Evolutionary conservation across 2,113 vertebrate genomes (phyloP).

Genomic region (Tichodroma muraria): DNA sequence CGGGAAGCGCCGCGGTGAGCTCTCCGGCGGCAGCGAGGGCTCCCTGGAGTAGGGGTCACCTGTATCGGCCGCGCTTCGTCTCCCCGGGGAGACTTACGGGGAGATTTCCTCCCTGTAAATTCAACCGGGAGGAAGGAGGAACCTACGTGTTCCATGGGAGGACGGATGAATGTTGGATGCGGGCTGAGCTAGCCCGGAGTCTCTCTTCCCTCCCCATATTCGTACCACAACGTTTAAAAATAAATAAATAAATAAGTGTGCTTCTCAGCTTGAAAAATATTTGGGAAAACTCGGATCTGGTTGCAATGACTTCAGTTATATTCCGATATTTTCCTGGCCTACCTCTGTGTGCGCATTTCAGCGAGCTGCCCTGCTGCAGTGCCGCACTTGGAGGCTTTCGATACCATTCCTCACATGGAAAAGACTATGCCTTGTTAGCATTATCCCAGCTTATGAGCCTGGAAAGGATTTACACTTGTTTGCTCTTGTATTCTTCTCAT

Average conservation of each 20-base stretch:
- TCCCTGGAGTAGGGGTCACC: neutral
- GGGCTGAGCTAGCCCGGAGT: fast-evolving
- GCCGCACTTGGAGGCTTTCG: neutral
- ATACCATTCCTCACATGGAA: conserved; percentile 24
- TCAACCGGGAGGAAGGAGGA: neutral
- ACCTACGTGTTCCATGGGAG: neutral
- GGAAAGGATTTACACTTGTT: neutral
- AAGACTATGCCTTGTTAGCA: neutral
- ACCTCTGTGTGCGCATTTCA: neutral
- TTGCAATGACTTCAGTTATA: neutral
- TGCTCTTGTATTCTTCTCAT: neutral
- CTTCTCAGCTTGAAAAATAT: neutral
- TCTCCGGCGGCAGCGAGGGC: fast-evolving
- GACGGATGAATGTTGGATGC: neutral
- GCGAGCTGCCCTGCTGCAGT: neutral
- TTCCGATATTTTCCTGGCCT: neutral
- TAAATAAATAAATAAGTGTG: neutral
- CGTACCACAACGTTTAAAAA: neutral
- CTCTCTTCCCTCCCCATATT: neutral
- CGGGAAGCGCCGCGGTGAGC: neutral
- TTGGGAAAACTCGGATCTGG: neutral
- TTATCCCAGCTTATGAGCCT: neutral
- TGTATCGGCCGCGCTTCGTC: fast-evolving
- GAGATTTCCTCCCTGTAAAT: neutral
- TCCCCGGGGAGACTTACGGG: too few species aligned